A percentile compares a stretch with the other conserved stretches of the same genome.
Evolutionary conservation across 2,888 invertebrate genomes (phyloP).

Genomic region (Eurytoma adleriae): DNA sequence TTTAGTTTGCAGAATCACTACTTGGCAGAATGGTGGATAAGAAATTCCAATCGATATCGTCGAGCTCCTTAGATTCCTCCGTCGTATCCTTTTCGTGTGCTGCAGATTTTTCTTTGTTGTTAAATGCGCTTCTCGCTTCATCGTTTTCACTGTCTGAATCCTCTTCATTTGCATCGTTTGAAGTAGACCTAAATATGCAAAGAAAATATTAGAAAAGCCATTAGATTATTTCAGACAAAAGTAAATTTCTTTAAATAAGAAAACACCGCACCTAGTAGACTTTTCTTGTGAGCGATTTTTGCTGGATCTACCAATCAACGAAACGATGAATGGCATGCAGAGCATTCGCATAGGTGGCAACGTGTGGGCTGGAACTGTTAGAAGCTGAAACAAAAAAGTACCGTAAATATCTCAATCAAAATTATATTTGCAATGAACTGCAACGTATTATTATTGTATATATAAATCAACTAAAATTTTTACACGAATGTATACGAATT

Average conservation of each 20-base stretch:
- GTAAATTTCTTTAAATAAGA: not conserved
- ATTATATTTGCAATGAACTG: too few relatives aligned
- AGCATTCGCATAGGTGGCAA: constrained; percentile 74
- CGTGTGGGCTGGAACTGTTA: constrained; percentile 73
- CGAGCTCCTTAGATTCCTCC: constrained; percentile 60
- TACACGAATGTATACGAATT: too few relatives aligned
- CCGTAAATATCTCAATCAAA: not conserved
- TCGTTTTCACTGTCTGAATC: constrained; percentile 62
- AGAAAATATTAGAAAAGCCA: not conserved
- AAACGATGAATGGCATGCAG: constrained; percentile 72
- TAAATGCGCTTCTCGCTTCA: constrained; percentile 52
- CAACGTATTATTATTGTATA: too few relatives aligned
- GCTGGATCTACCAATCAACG: constrained; percentile 64
- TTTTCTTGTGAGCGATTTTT: constrained; percentile 59
- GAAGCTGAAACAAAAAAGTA: constrained; percentile 62
- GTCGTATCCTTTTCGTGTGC: constrained; percentile 35
- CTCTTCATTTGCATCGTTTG: constrained; percentile 50
- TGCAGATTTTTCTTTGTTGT: constrained; percentile 51
- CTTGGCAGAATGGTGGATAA: constrained; percentile 67
- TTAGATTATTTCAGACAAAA: not conserved
- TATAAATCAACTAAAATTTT: too few relatives aligned
- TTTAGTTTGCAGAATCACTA: constrained; percentile 44
- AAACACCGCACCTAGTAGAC: constrained; percentile 58
- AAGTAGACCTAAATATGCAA: constrained; percentile 3
- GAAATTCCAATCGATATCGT: constrained; percentile 68